A percentile compares a stretch with the other conserved stretches of the same genome.
phyloP scores from a whole-genome alignment of 1,140 invertebrate genomes.

The Dreissena rostriformis region DNA sequence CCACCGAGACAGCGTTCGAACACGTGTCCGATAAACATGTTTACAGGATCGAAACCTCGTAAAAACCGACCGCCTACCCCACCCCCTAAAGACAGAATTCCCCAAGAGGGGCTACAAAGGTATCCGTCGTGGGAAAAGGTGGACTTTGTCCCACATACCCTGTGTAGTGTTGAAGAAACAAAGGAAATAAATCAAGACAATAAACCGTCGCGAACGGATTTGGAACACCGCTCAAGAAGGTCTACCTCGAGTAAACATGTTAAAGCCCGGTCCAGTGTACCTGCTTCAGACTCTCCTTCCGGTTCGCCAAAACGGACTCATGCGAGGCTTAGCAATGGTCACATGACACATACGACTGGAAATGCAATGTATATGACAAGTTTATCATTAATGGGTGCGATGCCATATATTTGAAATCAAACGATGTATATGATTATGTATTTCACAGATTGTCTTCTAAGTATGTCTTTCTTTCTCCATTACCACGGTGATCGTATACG shows the following conservation, averaged over 20 bases:
- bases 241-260: background rate
- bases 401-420: too few relatives aligned
- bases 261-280: background rate
- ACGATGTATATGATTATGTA: too few relatives aligned
- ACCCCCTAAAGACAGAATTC: slow-evolving; percentile 26
- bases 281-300: background rate
- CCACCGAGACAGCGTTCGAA: slow-evolving; percentile 52
- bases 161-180: slow-evolving; percentile 38
- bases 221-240: background rate
- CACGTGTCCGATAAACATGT: slow-evolving; percentile 50
- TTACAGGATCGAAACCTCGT: slow-evolving; percentile 9
- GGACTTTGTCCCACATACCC: slow-evolving; percentile 34
- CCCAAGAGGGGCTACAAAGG: slow-evolving; percentile 6
- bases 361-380: background rate
- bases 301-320: background rate
- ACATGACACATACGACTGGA: background rate
- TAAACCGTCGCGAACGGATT: background rate
- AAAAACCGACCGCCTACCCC: slow-evolving; percentile 30
- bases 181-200: background rate
- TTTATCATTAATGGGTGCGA: background rate
- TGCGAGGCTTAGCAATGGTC: background rate
- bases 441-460: too few relatives aligned
- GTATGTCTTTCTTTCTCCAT: too few relatives aligned
- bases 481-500: too few relatives aligned
- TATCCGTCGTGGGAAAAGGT: slow-evolving; percentile 53